Evolutionary conservation across 2,797 vertebrate genomes (phyloP).

Genomic region (Phrynocephalus vlangalii): DNA sequence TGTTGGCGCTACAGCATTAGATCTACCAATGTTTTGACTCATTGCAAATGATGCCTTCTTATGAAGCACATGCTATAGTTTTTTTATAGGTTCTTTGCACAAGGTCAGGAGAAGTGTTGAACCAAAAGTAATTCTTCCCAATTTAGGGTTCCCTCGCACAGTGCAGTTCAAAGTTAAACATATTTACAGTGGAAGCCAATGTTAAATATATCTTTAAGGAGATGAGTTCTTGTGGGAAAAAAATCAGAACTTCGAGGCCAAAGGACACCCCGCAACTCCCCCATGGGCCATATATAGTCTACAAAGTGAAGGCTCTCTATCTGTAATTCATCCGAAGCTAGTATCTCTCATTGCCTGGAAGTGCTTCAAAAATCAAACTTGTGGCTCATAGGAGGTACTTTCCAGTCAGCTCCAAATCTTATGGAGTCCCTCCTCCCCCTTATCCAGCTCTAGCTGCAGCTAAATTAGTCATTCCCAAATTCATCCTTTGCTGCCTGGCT

Average conservation of each 20-base stretch:
- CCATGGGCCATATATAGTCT: neutral
- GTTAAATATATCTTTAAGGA: neutral
- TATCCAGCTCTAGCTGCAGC: neutral
- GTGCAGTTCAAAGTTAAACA: neutral
- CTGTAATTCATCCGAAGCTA: neutral
- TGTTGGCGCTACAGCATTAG: no score
- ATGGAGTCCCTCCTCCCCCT: neutral
- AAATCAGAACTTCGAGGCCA: neutral
- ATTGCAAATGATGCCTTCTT: no score
- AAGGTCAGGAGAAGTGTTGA: neutral
- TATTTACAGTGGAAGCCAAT: neutral
- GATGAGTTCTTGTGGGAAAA: neutral
- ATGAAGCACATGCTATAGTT: no score
- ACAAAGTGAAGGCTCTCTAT: no score
- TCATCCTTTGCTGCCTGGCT: conserved; percentile 1
- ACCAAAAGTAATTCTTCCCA: neutral
- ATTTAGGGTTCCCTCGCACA: neutral
- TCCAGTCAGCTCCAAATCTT: neutral
- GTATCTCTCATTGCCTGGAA: neutral
- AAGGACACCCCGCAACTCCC: no score
- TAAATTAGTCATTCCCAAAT: conserved; percentile 15
- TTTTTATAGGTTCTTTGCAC: no score
- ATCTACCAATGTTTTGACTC: no score
- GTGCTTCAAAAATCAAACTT: neutral
- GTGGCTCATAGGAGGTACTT: neutral